These are phyloP conservation scores for Arvicola amphibius DNA, from an alignment of 2,797 vertebrate species.

Conservation along the genomic window DNA sequence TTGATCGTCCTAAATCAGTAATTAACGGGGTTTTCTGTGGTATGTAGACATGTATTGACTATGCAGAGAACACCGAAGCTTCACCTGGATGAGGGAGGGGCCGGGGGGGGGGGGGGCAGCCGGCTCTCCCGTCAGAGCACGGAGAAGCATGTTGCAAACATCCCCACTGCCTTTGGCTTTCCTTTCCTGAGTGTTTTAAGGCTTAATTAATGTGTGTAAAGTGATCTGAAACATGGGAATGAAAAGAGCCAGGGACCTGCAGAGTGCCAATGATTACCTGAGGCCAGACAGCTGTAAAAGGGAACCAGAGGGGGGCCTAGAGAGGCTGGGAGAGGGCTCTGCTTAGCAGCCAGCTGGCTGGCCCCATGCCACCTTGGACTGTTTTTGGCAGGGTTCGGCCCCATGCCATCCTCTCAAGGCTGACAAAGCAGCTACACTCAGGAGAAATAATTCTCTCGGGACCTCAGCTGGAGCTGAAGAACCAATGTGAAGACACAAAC, in stretches of 20 bases:
- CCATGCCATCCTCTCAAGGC: constrained; percentile 8
- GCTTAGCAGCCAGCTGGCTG: constrained; percentile 53
- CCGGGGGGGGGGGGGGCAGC: not conserved
- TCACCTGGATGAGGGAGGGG: not conserved
- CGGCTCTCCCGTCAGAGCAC: not conserved
- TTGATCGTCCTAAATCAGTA: not conserved
- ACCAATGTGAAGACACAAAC: not conserved
- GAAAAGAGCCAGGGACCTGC: constrained; percentile 45
- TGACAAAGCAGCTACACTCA: not conserved
- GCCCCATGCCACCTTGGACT: constrained; percentile 37
- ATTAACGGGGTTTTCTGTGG: not conserved
- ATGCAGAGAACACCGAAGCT: rapidly evolving
- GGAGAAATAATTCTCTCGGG: constrained; percentile 1
- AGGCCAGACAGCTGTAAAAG: constrained; percentile 60
- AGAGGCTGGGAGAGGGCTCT: constrained; percentile 12
- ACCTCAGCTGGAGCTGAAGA: not conserved
- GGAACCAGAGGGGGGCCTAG: constrained; percentile 45
- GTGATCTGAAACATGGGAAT: constrained; percentile 75
- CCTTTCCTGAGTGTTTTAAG: constrained; percentile 64
- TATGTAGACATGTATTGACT: not conserved
- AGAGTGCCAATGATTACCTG: constrained; percentile 60
- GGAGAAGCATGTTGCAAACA: not conserved
- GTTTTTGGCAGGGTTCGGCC: constrained; percentile 7
- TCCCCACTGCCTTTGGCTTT: constrained; percentile 51
- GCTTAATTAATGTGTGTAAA: constrained; percentile 75